phyloP scores from a whole-genome alignment of 2,888 invertebrate genomes.

The Cephus sareptanus region DNA sequence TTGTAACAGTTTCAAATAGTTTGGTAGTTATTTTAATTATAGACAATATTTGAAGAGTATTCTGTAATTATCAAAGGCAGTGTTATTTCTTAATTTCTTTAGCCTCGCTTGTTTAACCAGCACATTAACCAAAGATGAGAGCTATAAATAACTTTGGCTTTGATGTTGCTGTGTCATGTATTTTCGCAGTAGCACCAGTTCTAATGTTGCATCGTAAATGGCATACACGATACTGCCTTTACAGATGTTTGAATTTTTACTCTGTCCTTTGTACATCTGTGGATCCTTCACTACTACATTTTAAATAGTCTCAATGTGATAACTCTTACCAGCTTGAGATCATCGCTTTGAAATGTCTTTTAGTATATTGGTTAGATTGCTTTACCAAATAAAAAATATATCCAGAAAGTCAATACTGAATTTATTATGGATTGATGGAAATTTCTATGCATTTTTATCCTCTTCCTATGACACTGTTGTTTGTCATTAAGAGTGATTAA shows the following conservation, averaged over 20 bases:
- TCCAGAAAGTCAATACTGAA: not conserved
- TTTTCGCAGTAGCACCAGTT: not conserved
- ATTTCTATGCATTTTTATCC: not conserved
- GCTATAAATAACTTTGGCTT: not conserved
- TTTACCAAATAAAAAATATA: not conserved
- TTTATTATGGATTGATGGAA: not conserved
- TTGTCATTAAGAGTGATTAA: not conserved
- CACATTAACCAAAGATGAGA: not conserved
- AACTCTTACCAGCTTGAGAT: constrained; percentile 16
- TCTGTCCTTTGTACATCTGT: not conserved
- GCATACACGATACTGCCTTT: not conserved
- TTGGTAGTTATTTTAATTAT: not conserved
- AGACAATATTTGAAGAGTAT: not conserved
- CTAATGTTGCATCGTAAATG: not conserved
- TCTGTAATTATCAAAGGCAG: not conserved
- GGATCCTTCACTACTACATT: not conserved
- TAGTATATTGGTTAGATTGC: not conserved
- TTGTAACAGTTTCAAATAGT: not conserved
- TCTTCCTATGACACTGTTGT: not conserved
- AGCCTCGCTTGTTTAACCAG: not conserved
- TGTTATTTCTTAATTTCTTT: not conserved
- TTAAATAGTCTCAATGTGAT: not conserved
- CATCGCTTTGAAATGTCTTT: not conserved
- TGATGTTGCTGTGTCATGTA: not conserved
- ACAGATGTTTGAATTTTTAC: not conserved